These are phyloP conservation scores for Camelus bactrianus DNA, from an alignment of 2,113 vertebrate genomes.

Conservation along the genomic window DNA sequence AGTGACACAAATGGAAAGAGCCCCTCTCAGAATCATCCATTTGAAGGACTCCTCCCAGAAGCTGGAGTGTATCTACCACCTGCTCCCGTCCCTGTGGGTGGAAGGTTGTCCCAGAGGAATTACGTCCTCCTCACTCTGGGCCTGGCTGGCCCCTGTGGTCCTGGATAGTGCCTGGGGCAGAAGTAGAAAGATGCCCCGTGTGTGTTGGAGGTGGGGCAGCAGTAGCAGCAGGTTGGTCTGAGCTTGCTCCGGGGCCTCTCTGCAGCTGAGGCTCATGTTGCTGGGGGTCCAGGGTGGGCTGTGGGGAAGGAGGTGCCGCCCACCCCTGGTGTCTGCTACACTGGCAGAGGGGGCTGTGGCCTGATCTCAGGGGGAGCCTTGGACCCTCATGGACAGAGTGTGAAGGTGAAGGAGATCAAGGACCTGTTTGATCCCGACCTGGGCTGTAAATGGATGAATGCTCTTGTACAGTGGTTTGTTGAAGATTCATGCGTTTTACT, in stretches of 20 bases:
- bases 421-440: background rate
- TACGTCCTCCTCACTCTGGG: background rate
- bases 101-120: background rate
- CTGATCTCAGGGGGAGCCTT: background rate
- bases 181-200: background rate
- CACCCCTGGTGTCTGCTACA: no score
- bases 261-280: background rate
- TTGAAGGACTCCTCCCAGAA: background rate
- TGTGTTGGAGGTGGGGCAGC: no score
- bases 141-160: no score
- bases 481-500: background rate
- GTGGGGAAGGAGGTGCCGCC: accelerated
- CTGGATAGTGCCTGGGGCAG: background rate
- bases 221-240: background rate
- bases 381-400: background rate
- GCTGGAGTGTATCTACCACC: background rate
- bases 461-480: background rate
- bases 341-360: no score
- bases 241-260: background rate
- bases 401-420: background rate
- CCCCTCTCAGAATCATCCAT: background rate
- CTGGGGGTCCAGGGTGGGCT: background rate
- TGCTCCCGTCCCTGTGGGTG: background rate
- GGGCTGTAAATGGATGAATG: background rate
- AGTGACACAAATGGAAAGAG: background rate